Base-by-base conservation (phyloP, 2,113 vertebrate genomes). In the Phalacrocorax aristotelis region DNA sequence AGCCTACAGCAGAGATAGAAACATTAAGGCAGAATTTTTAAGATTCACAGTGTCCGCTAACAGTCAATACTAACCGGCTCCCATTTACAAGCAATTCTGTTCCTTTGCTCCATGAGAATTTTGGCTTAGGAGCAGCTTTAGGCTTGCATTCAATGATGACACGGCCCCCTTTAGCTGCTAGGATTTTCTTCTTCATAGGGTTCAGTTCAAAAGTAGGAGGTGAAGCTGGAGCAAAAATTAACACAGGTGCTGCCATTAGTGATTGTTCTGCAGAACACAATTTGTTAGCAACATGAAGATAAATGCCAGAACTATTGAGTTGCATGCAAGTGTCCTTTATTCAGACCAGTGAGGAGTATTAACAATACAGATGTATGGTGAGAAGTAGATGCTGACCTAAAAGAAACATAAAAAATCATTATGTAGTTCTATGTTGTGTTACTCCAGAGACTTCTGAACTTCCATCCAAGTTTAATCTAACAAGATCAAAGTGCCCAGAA, bases 61-160 rank as follows among this genome's bases (percentile, higher is more conserved):
- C 30, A 74, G 70, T 17, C 34, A 90, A 27, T 75, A 97, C 98
- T 98, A 79, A 99, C 99, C 99, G 99, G 96, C 98, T 99, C 13
- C 98, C 98, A 96, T 99, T 99, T 75, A 97, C 98, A 25, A 99
- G 98, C 94, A 99, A 97, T 96, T 99, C 99, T 3, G 99, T 99
- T 88, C 98, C 99, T 98, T 99, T 99, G 97, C 99, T 99, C 99
- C 99, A 99, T 3, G 97, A 98, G 96, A 99, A 98, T 68, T 81
- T 97, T 20, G 99, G 98, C 87, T 98, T 99, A 3, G 99, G 99
- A 52, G 99, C 99, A 3, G 99, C 99, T 97, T 99, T 99, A 30
- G 99, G 99, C 83, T 98, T 99, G 95, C 99, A 99, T 68, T 99
- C 98, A 40, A 99, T 99, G 91, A 99, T 98, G 61, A 99, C 99